phyloP scores from a whole-genome alignment of 1,140 invertebrate species.

The Mycetomoellerius zeteki region DNA sequence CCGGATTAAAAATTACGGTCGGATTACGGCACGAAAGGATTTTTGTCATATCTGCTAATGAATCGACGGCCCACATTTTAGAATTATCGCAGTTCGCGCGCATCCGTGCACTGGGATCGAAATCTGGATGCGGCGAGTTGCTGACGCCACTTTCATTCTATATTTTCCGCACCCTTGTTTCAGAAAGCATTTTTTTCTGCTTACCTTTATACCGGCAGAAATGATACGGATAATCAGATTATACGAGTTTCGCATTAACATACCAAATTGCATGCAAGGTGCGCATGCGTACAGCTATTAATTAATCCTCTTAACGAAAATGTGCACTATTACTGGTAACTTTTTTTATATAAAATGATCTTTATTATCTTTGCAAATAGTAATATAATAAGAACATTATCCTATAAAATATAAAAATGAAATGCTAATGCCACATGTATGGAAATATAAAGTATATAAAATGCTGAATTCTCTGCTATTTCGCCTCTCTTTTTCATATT shows the following conservation, averaged over 20 bases:
- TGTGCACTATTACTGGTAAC: neutral
- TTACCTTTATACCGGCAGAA: conserved; percentile 1
- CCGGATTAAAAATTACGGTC: conserved; percentile 76
- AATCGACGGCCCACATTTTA: conserved; percentile 75
- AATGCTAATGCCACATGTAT: conserved; percentile 8
- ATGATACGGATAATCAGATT: conserved; percentile 54
- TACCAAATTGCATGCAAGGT: conserved; percentile 29
- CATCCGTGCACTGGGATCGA: conserved; percentile 22
- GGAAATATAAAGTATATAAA: conserved; percentile 10
- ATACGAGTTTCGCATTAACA: conserved; percentile 36
- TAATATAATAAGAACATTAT: conserved; percentile 29
- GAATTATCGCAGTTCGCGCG: conserved; percentile 51
- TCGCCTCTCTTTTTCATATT: neutral
- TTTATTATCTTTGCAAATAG: conserved; percentile 34
- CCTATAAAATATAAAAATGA: conserved; percentile 21
- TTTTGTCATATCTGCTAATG: conserved; percentile 70
- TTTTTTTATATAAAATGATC: conserved; percentile 5
- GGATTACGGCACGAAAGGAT: conserved; percentile 68
- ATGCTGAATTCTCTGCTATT: conserved; percentile 17
- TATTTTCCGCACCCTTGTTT: conserved; percentile 37
- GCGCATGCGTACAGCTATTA: neutral
- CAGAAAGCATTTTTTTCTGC: conserved; percentile 42
- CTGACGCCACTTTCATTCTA: conserved; percentile 31
- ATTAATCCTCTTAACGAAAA: conserved; percentile 43
- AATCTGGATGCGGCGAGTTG: conserved; percentile 33